phyloP scores from a whole-genome alignment of 2,113 vertebrate species.

The Seriola quinqueradiata region DNA sequence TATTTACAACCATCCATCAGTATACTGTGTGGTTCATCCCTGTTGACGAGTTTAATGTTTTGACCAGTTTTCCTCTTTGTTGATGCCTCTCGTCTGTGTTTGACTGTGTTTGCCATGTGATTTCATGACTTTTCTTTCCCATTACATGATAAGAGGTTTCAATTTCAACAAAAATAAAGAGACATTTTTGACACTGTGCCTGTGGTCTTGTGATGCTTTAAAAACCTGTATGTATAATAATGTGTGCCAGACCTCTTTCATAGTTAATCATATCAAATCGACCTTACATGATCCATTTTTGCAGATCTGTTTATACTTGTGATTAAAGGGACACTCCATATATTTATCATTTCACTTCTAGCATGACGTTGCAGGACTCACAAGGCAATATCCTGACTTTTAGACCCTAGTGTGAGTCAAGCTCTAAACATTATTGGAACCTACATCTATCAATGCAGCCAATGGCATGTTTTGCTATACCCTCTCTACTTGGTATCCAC shows the following conservation, averaged over 20 bases:
- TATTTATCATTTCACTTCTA: not conserved
- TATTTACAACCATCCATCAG: not conserved
- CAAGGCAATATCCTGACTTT: not conserved
- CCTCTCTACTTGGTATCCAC: not conserved
- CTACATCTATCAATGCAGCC: not conserved
- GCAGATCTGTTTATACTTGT: not conserved
- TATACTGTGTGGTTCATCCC: not conserved
- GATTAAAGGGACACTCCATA: not conserved
- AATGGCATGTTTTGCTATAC: not conserved
- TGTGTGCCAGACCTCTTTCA: not conserved
- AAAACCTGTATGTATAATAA: not conserved
- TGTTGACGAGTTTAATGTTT: not conserved
- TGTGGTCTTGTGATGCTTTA: not conserved
- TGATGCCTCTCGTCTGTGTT: not conserved
- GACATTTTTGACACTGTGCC: not conserved
- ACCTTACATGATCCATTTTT: not conserved
- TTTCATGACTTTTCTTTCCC: not conserved
- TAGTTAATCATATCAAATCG: slow-evolving; percentile 2
- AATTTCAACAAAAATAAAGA: not conserved
- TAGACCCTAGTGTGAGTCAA: not conserved
- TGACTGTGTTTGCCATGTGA: not conserved
- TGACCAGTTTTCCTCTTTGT: not conserved
- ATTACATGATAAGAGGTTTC: not conserved
- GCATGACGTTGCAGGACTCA: not conserved
- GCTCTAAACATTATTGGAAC: not conserved